Evolutionary conservation across 1,140 invertebrate genomes (phyloP), one percentile per base, ranked within the genome.

Genomic region (Venturia canescens): DNA sequence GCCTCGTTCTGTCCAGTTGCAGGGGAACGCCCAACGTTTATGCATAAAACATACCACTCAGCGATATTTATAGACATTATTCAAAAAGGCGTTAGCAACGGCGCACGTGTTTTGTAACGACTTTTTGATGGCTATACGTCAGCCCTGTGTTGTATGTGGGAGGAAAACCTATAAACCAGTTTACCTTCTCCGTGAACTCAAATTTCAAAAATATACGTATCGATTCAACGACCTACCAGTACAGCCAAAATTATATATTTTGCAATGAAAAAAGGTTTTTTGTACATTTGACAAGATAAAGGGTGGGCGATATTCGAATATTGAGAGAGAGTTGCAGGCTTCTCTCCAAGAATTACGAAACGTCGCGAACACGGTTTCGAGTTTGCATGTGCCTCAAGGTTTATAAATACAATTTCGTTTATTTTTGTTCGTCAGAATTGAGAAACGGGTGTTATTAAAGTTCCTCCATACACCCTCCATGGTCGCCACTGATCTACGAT

Each of bases 271-370:
- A 9, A 4, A 9, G 1, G 38, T 6, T 44, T 44, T 44, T 44
- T 44, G 38, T 44, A 44, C 2, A 44, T 44, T 3, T 44, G 7
- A 44, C 5, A 13, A 6, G 1, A 3, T 1, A 44, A 44, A 44
- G 38, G 38, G 38, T 3, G 7, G 3, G 7, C 7, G 31, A 44
- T 44, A 44, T 44, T 44, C 38, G 13, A 44, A 11, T 6, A 44
- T 44, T 44, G 11, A 44, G 50, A 11, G 38, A 44, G 38, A 34
- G 38, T 44, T 44, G 7, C 38, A 44, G 7, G 38, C 38, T 44
- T 13, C 26, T 27, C 21, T 38, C 71, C 63, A 78, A 27, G 23
- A 67, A 67, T 67, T 67, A 27, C 63, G 63, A 67, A 67, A 67
- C 29, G 29, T 23, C 63, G 63, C 29, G 29, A 67, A 67, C 63